These are phyloP conservation scores for Phrynosoma platyrhinos DNA, from an alignment of 2,113 vertebrate genomes.

Conservation along the genomic window DNA sequence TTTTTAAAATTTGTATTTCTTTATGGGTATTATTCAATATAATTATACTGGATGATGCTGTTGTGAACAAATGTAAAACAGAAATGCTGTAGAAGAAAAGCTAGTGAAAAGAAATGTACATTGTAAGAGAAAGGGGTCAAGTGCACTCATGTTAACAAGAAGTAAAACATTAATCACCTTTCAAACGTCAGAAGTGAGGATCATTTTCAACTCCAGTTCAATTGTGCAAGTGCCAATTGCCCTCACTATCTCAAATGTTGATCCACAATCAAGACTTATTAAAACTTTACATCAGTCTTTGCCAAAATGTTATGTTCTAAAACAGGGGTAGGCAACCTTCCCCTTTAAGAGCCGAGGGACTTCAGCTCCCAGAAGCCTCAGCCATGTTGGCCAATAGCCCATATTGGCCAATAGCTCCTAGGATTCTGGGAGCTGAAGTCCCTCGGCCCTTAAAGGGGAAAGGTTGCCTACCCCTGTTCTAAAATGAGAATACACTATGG, in stretches of 20 bases:
- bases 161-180: constrained; percentile 70
- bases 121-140: constrained; percentile 69
- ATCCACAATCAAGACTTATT: background rate
- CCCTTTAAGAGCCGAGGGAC: no score
- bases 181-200: constrained; percentile 42
- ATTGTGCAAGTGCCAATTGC: constrained; percentile 1
- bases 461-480: no score
- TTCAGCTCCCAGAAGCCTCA: no score
- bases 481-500: no score
- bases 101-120: constrained; percentile 65
- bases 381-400: no score
- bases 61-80: constrained; percentile 53
- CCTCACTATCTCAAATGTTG: background rate
- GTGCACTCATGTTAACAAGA: constrained; percentile 62
- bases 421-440: no score
- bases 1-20: constrained; percentile 46
- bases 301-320: background rate
- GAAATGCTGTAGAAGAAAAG: constrained; percentile 66
- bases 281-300: background rate
- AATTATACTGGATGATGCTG: constrained; percentile 70
- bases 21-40: constrained; percentile 57
- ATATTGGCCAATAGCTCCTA: no score
- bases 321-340: no score
- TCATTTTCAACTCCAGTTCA: constrained; percentile 59
- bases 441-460: no score